Evolutionary conservation across 2,113 vertebrate species (phyloP).

Genomic region (Nyctereutes procyonoides): DNA sequence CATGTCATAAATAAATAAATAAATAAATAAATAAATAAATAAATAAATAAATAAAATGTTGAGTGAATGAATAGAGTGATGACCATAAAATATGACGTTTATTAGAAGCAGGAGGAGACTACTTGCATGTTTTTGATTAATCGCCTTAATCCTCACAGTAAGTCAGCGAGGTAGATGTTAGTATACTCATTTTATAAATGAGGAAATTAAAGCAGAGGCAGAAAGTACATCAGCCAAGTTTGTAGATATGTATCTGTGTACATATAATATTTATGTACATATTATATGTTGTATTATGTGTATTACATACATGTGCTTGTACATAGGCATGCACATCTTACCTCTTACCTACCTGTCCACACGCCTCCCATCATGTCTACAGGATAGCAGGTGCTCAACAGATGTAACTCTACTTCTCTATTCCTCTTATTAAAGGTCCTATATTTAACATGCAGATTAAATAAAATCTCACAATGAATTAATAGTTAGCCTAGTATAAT

Average conservation of each 20-base stretch:
- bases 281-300: not conserved
- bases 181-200: not conserved
- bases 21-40: not conserved
- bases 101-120: not conserved
- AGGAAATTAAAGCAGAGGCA: not conserved
- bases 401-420: not conserved
- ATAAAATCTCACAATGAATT: not conserved
- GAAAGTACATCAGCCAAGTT: not conserved
- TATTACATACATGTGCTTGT: not conserved
- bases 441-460: not conserved
- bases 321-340: not conserved
- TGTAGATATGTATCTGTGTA: not conserved
- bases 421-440: not conserved
- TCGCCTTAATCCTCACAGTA: not conserved
- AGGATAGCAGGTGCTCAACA: not conserved
- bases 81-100: not conserved
- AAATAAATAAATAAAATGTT: not conserved
- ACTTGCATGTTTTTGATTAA: not conserved
- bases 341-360: not conserved
- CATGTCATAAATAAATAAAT: not conserved
- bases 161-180: not conserved
- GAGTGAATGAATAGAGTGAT: not conserved
- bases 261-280: not conserved
- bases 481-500: not conserved
- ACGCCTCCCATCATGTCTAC: not conserved